Percentiles rank a stretch among this genome's conserved stretches.
Evolutionary conservation across 2,888 invertebrate genomes (phyloP).

Genomic region (Anthophora plumipes): DNA sequence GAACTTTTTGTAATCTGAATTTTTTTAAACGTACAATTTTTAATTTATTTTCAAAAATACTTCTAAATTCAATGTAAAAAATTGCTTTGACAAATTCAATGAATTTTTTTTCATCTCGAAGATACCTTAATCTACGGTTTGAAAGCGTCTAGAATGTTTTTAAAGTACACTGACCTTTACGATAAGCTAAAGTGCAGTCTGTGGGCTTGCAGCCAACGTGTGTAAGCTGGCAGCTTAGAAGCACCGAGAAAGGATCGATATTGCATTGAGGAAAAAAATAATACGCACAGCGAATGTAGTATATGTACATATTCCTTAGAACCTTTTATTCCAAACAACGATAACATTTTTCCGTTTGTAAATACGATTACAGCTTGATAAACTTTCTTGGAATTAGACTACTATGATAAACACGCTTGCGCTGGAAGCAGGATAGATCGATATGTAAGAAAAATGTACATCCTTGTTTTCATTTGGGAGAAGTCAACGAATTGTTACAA

Average conservation of each 20-base stretch:
- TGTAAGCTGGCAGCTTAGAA: conserved; percentile 34
- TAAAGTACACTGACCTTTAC: conserved; percentile 15
- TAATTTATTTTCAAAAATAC: neutral
- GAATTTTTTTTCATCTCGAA: neutral
- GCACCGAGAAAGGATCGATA: conserved; percentile 42
- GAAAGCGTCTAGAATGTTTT: conserved; percentile 22
- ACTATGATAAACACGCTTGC: neutral
- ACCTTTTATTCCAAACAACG: neutral
- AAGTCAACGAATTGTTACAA: too few species aligned
- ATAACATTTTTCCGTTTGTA: neutral
- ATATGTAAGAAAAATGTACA: neutral
- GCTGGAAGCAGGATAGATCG: neutral
- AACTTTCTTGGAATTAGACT: too few species aligned
- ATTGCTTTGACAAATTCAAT: neutral
- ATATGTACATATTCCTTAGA: neutral
- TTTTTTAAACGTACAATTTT: neutral
- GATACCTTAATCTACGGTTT: neutral
- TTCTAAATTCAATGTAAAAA: neutral
- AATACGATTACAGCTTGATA: neutral
- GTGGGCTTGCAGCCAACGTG: conserved; percentile 35
- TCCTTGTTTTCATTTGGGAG: too few species aligned
- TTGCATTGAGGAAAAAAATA: conserved; percentile 79
- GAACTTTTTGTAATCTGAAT: too few species aligned
- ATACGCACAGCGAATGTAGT: neutral
- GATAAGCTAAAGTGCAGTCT: conserved; percentile 15